These are phyloP conservation scores for Papilio glaucus DNA, from an alignment of 1,140 invertebrate species.

Conservation along the genomic window DNA sequence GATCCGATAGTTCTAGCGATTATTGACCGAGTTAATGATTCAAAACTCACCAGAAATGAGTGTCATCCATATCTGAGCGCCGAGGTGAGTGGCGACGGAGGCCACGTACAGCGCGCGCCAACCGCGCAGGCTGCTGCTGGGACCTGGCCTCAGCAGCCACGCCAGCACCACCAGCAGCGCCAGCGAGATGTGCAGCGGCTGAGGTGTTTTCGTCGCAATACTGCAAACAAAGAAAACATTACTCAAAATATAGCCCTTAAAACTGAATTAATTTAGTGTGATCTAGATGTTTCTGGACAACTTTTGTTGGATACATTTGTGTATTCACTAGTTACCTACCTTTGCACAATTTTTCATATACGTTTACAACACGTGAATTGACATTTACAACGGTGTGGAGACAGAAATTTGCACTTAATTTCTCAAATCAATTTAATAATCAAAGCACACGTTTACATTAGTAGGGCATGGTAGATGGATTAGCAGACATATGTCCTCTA, in stretches of 20 bases:
- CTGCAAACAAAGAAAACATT: conserved; percentile 78
- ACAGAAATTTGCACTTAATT: conserved; percentile 2
- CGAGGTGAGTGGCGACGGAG: conserved; percentile 90
- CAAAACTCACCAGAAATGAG: conserved; percentile 89
- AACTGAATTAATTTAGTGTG: no score
- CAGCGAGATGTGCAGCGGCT: conserved; percentile 90
- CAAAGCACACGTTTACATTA: neutral
- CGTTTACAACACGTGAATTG: neutral
- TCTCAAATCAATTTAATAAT: neutral
- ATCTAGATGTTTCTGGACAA: no score
- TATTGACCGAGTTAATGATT: no score
- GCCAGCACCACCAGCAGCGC: conserved; percentile 86
- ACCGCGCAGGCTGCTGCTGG: conserved; percentile 63
- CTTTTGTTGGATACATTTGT: no score
- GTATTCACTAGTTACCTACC: neutral
- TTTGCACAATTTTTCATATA: neutral
- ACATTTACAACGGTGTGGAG: neutral
- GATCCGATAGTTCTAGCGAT: no score
- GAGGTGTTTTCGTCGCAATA: conserved; percentile 87
- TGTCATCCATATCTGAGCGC: conserved; percentile 95
- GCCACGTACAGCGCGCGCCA: conserved; percentile 87
- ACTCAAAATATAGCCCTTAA: no score
- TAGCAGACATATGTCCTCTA: neutral
- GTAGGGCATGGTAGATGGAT: neutral
- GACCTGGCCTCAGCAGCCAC: conserved; percentile 77